Evolutionary conservation across 2,113 vertebrate species (phyloP), one percentile per base, ranked within the genome.

Genomic region (Aix galericulata): DNA sequence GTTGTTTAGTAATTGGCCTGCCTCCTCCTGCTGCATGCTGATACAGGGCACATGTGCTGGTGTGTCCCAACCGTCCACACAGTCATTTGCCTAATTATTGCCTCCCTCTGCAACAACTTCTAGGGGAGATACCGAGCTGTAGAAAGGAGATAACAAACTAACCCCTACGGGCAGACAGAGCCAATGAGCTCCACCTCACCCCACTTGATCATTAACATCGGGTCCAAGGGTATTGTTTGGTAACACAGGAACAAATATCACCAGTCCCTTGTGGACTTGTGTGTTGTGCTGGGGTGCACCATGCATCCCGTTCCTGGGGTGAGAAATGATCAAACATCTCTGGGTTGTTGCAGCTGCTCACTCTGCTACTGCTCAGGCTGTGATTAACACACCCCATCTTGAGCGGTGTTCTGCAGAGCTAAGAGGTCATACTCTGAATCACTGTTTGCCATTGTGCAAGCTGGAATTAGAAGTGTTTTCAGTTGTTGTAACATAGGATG

Each of bases 401-500:
- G 29, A 56, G 25, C 23, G 55, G 17, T 10, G 29, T 52, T 56
- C 52, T 76, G n/a, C 46, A 34, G 64, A 91, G 66, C 64, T 68
- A 55, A 91, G 64, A 72, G 42, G 21, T 69, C 22, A 59, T 80
- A 5, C 29, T 13, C 20, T 36, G 50, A 22, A 76, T 32, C 0
- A 2, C 23, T 42, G 25, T 32, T 82, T 89, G 60, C 34, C 15
- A 3, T 59, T 73, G 48, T 40, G 38, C 46, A 87, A 78, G 50
- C 58, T 88, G 76, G 58, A 91, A 66, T 62, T 38, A 25, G 23
- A 73, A 80, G 34, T 1, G 0, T 56, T 83, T 62, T 88, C 72
- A 67, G 25, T 31, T 3, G 1, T 14, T 32, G 50, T 34, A 40
- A 55, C 0, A 0, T 27, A 68, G 53, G 23, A 40, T 31, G 59